Evolutionary conservation across 2,113 vertebrate species (phyloP), one percentile per base, ranked within the genome.

Genomic region (Orthonyx spaldingii): DNA sequence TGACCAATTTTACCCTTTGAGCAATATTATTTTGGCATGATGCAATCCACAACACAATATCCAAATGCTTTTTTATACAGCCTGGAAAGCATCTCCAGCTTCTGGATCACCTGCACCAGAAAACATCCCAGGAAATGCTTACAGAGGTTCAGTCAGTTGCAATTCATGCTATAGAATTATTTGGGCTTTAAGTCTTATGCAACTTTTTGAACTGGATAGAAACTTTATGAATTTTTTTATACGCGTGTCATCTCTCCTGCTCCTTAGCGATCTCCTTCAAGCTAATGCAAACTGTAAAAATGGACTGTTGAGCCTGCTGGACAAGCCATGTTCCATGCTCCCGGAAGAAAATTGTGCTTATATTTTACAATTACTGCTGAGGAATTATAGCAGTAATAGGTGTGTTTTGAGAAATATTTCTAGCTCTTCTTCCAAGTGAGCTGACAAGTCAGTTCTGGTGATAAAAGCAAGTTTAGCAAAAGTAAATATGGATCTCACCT

Each of bases 161-260:
- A 33, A 35, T 66, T 16, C 61, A 33, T 28, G n/a, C 17, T n/a
- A 3, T 11, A 69, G 49, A 57, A 86, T 68, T 28, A 30, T 21
- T 53, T 57, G 7, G 5, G 2, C 20, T 57, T 44, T 64, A 74
- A 65, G 22, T 35, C 14, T 64, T 44, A 16, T 22, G 4, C 16
- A 78, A 28, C 3, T 46, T 93, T 65, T 50, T 71, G 5, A 66
- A 79, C 13, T 3, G 0, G 5, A 4, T 44, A 65, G 35, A 77
- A 83, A 22, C 4, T 83, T 41, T 3, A n/a, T 3, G 4, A 35
- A 16, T 18, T 37, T 60, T 52, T 78, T 32, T 26, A 32, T 76
- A 11, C 6, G 10, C 11, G 3, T 21, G 1, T 39, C 11, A 72
- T 7, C 5, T 68, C 27, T 76, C 6, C 5, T 3, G 4, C 4